Evolutionary conservation across 2,797 vertebrate species (phyloP).

Genomic region (Poeciliopsis infans): DNA sequence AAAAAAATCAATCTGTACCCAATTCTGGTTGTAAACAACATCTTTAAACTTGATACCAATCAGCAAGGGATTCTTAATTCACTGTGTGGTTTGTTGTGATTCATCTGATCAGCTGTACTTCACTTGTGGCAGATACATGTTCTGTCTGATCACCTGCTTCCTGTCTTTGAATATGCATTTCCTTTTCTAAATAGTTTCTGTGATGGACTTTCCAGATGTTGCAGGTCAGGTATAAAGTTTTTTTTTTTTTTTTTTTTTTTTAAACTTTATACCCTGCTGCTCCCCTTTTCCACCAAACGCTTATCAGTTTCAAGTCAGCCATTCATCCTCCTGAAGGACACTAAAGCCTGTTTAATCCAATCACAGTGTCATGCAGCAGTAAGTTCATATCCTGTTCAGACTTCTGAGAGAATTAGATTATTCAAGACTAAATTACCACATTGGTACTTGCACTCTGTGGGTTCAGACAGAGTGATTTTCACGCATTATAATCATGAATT

Average conservation of each 20-base stretch:
- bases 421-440: background rate
- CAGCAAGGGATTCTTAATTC: background rate
- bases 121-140: background rate
- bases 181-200: background rate
- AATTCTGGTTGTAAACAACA: background rate
- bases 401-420: constrained; percentile 9
- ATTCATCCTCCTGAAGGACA: background rate
- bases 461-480: background rate
- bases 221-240: background rate
- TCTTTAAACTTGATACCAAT: background rate
- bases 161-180: background rate
- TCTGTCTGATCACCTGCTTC: background rate
- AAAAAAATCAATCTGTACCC: background rate
- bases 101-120: background rate
- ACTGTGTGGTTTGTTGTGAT: background rate
- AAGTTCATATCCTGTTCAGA: constrained; percentile 3
- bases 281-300: background rate
- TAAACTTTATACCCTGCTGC: background rate
- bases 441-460: background rate
- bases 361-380: constrained; percentile 6
- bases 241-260: background rate
- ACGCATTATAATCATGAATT: background rate
- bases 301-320: background rate
- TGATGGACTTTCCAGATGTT: background rate
- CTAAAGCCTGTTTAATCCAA: constrained; percentile 7